A percentile compares a stretch with the other conserved stretches of the same genome.
phyloP scores from a whole-genome alignment of 1,140 invertebrate species.

The Pseudomyrmex flavicornis region DNA sequence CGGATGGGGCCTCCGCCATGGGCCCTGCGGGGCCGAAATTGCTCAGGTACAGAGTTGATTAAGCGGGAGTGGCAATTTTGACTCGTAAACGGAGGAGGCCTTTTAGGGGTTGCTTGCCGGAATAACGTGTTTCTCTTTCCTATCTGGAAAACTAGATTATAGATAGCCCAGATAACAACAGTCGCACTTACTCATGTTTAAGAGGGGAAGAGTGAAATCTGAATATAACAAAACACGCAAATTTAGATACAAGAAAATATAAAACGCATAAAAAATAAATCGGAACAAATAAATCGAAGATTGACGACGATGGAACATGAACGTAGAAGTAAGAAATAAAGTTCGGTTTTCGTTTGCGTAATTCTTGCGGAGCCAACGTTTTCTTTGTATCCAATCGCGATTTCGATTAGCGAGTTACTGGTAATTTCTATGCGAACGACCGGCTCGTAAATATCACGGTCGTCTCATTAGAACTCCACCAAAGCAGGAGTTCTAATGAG shows the following conservation, averaged over 20 bases:
- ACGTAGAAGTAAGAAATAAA: background rate
- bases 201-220: background rate
- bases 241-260: constrained; percentile 1
- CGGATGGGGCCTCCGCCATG: constrained; percentile 9
- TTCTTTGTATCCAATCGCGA: constrained; percentile 30
- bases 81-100: constrained; percentile 40
- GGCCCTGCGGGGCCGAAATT: constrained; percentile 52
- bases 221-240: background rate
- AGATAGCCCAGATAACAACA: background rate
- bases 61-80: constrained; percentile 54
- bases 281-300: background rate
- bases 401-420: constrained; percentile 69
- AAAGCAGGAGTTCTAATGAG: constrained; percentile 25
- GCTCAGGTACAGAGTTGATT: constrained; percentile 59
- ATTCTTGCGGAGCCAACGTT: background rate
- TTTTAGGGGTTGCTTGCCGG: constrained; percentile 25
- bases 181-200: background rate
- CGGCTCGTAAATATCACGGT: constrained; percentile 62
- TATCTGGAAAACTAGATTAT: constrained; percentile 1
- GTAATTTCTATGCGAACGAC: constrained; percentile 63
- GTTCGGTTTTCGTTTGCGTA: constrained; percentile 5
- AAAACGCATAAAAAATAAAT: background rate
- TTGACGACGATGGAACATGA: background rate
- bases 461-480: no score
- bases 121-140: constrained; percentile 14